Evolutionary conservation across 2,113 vertebrate species (phyloP), one percentile per base, ranked within the genome.

Genomic region (Tichodroma muraria): DNA sequence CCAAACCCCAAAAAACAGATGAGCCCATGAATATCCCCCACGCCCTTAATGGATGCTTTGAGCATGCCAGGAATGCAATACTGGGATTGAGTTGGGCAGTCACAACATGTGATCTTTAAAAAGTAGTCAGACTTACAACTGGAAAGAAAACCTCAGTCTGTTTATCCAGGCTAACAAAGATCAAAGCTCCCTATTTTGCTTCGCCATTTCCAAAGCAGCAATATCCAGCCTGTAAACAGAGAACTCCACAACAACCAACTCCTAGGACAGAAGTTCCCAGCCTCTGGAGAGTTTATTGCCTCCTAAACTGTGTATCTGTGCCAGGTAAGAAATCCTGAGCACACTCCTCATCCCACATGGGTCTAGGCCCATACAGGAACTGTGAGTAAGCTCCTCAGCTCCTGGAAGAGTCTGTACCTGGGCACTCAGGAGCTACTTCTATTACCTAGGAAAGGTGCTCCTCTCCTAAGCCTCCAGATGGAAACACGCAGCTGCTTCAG

Each of bases 381-480:
- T 42, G 37, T 35, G 44, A 94, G 89, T 52, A 80, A 82, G 45
- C 82, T 83, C 60, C 88, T 95, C 82, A 85, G 82, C 71, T 96
- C 79, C 82, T 92, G 76, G 53, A 72, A 73, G 31, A 89, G 30
- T 30, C 79, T 76, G 78, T 72, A 82, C 85, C 71, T 77, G 90
- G 76, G 64, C 72, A 69, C 56, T 88, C 85, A 65, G 54, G 79
- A 94, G 92, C 90, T 90, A 83, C 72, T 88, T 73, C 79, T 73
- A 6, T 95, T 92, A 94, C 92, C 92, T 85, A 96, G 79, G 71
- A 57, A 95, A 94, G 90, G 59, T 83, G 90, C 85, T 96, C 64
- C 93, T 95, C 93, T 94, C 93, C 95, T 73, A 85, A 91, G 90
- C 71, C 72, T 93, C 85, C 94, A 95, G 92, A 14, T 73, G 90